Percentiles rank a stretch among this genome's conserved stretches.
These are phyloP conservation scores for Anthoptus insignis DNA, from an alignment of 2,888 invertebrate species.

Conservation along the genomic window DNA sequence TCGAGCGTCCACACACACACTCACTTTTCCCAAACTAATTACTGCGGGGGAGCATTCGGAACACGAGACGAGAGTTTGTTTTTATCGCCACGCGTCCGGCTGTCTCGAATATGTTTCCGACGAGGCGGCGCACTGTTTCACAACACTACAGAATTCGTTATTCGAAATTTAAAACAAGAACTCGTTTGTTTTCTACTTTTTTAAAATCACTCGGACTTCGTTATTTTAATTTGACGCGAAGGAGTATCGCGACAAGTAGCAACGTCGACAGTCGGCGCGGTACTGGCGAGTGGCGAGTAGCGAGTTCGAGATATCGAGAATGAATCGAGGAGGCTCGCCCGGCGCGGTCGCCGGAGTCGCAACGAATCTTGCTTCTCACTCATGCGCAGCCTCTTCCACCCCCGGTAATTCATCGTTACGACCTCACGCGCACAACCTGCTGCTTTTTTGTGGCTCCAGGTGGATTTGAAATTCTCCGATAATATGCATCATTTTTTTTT, in stretches of 20 bases:
- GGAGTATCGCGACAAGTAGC: conserved; percentile 62
- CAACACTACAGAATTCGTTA: conserved; percentile 72
- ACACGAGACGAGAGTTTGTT: conserved; percentile 77
- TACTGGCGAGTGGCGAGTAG: conserved; percentile 56
- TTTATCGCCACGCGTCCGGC: conserved; percentile 75
- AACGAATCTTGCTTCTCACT: conserved; percentile 71
- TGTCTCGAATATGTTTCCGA: conserved; percentile 55
- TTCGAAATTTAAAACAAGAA: conserved; percentile 62
- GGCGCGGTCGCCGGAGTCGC: conserved; percentile 31
- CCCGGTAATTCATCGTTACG: conserved; percentile 57
- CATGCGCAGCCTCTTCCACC: conserved; percentile 58
- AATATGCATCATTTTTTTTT: too few species aligned
- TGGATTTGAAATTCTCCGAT: conserved; percentile 59
- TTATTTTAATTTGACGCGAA: conserved; percentile 56
- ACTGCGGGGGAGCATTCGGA: conserved; percentile 75
- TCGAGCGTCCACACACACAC: conserved; percentile 81
- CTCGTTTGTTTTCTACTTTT: conserved; percentile 61
- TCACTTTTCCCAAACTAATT: conserved; percentile 84
- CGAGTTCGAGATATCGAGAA: conserved; percentile 65
- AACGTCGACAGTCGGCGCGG: conserved; percentile 73
- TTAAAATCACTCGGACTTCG: conserved; percentile 65
- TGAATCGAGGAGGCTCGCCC: conserved; percentile 62
- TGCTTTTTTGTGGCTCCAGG: conserved; percentile 53
- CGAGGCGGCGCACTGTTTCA: conserved; percentile 66
- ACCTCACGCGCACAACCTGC: conserved; percentile 65